Base-by-base conservation (phyloP, 2,113 vertebrate species). In the Paraplagusia blochii region DNA sequence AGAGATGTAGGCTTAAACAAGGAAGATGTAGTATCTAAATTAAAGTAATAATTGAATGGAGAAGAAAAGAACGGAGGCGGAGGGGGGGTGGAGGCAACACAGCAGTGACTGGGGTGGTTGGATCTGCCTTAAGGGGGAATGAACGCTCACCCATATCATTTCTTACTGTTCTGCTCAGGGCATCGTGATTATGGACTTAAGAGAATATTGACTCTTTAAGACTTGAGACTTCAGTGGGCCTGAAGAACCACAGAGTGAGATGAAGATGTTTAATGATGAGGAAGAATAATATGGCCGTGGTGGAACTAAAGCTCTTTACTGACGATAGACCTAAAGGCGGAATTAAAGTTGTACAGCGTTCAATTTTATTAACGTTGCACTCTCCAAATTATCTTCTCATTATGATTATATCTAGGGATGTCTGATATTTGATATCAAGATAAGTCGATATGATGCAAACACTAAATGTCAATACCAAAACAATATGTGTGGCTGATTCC, bases 141-240 rank as follows among this genome's bases (percentile, higher is more conserved):
- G 84, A 14, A 72, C 46, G 42, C 46, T 72, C 61, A 69, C 66
- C 66, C 74, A 47, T 78, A 64, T 71, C 10, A 58, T 81, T 75
- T 72, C 51, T 50, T 72, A 58, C 50, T 47, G 56, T 63, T 63
- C 61, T 50, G 54, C 71, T 66, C 48, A 35, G 52, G 59, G 57
- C 66, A 13, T 39, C 58, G 69, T 63, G 72, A 68, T 73, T 53
- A 76, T 65, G 63, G 58, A 65, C 63, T 78, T 72, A 60, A 19
- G 35, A 63, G 61, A 63, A 34, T 74, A 72, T 80, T 65, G 66
- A 76, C 68, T 76, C 58, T 60, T 63, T 46, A 40, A 42, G 14
- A 74, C 75, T 56, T 65, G 39, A 81, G 39, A 40, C 54, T 46
- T 64, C 18, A n/a, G 1, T 54, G 49, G 43, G 60, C 34, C 15